phyloP scores from a whole-genome alignment of 2,797 vertebrate species.

The Oryzias sinensis region DNA sequence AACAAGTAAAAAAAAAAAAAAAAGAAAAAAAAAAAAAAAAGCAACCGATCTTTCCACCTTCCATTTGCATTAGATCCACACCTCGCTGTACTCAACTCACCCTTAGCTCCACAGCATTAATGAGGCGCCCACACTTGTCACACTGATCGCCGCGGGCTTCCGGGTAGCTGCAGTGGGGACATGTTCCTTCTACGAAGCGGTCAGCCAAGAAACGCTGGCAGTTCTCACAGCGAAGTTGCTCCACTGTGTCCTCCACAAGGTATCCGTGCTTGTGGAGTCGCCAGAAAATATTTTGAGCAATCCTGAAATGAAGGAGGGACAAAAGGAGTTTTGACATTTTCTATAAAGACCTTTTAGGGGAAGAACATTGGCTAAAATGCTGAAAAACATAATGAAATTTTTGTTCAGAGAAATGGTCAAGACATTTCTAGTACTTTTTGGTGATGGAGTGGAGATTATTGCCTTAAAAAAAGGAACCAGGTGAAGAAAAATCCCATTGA shows the following conservation, averaged over 20 bases:
- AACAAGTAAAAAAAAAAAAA: too few species aligned
- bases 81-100: conserved; percentile 61
- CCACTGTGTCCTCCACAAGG: conserved; percentile 85
- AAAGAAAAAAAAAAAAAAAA: too few species aligned
- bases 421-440: background rate
- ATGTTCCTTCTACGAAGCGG: conserved; percentile 92
- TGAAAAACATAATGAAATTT: too few species aligned
- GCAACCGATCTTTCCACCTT: background rate
- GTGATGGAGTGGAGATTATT: background rate
- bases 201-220: conserved; percentile 92
- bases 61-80: background rate
- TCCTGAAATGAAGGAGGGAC: conserved; percentile 68
- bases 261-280: conserved; percentile 79
- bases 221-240: conserved; percentile 88
- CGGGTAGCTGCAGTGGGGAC: conserved; percentile 87
- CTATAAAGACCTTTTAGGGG: accelerated
- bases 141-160: conserved; percentile 97
- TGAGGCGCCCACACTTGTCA: conserved; percentile 93
- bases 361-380: background rate
- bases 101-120: conserved; percentile 93
- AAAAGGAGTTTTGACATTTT: background rate
- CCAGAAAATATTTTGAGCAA: conserved; percentile 93
- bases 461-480: too few species aligned
- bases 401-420: too few species aligned
- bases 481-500: background rate